A percentile compares a stretch with the other conserved stretches of the same genome.
Conservation (phyloP, 2,797 vertebrate species). For the Poliocrania exsul region DNA sequence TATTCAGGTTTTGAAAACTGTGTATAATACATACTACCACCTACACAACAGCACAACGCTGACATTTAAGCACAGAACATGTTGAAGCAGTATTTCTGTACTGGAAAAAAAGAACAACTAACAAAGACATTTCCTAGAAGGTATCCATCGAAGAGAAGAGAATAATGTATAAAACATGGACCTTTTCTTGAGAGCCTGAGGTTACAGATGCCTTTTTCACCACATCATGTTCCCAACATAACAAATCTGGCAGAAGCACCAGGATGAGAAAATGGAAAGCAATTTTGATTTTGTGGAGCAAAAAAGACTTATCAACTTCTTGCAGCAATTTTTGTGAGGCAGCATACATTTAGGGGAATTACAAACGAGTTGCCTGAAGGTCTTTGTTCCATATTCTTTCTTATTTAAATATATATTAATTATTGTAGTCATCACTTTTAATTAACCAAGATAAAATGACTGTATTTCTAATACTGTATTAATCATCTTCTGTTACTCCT, state of each 20-base stretch:
- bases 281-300: conserved; percentile 16
- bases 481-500: background rate
- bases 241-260: conserved; percentile 40
- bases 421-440: background rate
- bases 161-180: conserved; percentile 63
- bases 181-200: conserved; percentile 57
- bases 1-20: conserved; percentile 68
- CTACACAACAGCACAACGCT: conserved; percentile 70
- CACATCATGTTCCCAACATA: conserved; percentile 47
- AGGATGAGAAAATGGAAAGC: conserved; percentile 37
- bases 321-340: conserved; percentile 17
- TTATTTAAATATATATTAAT: background rate
- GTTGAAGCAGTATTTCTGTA: conserved; percentile 56
- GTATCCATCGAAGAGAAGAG: conserved; percentile 42
- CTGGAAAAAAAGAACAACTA: conserved; percentile 61
- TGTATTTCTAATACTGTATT: background rate
- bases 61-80: conserved; percentile 67
- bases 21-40: conserved; percentile 66
- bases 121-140: conserved; percentile 67
- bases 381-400: background rate
- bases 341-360: background rate
- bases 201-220: conserved; percentile 68
- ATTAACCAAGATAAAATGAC: background rate
- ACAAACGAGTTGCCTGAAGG: background rate
- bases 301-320: conserved; percentile 11